Evolutionary conservation across 2,113 vertebrate genomes (phyloP), one percentile per base, ranked within the genome.

Genomic region (Phainopepla nitens): DNA sequence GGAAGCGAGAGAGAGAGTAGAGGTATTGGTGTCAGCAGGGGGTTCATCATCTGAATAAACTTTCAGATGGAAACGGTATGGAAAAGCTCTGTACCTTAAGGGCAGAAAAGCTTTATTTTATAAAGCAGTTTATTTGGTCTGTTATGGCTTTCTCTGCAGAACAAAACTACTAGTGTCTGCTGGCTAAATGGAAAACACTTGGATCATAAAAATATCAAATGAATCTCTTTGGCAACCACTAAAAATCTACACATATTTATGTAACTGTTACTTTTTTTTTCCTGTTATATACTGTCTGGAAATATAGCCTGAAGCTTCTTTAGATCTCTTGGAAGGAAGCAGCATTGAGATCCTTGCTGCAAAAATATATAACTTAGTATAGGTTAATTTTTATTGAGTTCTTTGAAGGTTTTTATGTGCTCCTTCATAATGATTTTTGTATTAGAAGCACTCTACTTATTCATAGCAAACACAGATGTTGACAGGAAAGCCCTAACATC

Each of bases 151-250:
- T 95, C 85, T 93, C 58, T 84, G 85, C 80, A 77, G 92, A 93
- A 90, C 80, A 90, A 95, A 90, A 96, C 94, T 93, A 78, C 76
- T 79, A 84, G 25, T 95, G 94, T 96, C 94, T 96, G 94, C 90
- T 94, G 93, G 82, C 79, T 95, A 95, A 96, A 96, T 96, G 91
- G 90, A 92, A 96, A 97, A 96, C 96, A 97, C 82, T 96, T 91
- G 93, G 85, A 95, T 96, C 93, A 91, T 96, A 90, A 97, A 96
- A 96, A 93, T 96, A 97, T 96, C 87, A 95, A 87, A 95, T 96
- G 73, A 66, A 85, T 96, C 87, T 95, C 31, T 94, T 80, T 96
- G 87, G 91, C 90, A 94, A 50, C 80, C n/a, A 42, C 87, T 89
- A 94, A 94, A 95, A 96, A 94, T 89, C 76, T 89, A 81, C 87